Base-by-base conservation (phyloP, 2,797 vertebrate species). In the Clamator glandarius region DNA sequence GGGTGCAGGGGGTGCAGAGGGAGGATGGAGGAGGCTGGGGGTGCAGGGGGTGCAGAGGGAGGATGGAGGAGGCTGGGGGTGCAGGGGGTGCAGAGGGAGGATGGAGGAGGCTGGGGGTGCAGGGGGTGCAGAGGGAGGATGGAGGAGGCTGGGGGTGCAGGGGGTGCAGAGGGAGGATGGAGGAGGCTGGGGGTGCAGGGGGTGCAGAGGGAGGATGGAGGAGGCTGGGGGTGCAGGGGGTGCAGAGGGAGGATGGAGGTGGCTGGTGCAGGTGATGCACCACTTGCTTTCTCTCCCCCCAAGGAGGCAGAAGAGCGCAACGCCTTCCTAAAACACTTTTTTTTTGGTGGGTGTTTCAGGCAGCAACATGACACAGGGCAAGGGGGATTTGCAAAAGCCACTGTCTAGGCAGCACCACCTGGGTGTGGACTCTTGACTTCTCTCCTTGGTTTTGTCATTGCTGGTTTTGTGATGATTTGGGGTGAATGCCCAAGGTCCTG, bases 361-460 rank as follows among this genome's bases (percentile, higher is more conserved):
- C 83, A 90, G 50, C 31, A 25, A 33, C 1, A 3, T 1, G 3
- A 55, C 61, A 8, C 1, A 5, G 66, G 33, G n/a, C 48, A 19
- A 54, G 50, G 39, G 55, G 68, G 48, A 23, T 50, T 36, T 87
- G 59, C 33, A 66, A 46, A 73, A 79, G 36, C 13, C n/a, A 0
- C 16, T 20, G 19, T 9, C n/a, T 17, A 21, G 54, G 51, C 21
- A 42, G 11, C 64, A 41, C 1, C 1, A 1, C n/a, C 13, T 3
- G 20, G 51, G 18, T 67, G 28, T 3, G 42, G 66, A 9, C 42
- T 21, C 31, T 25, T 28, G 55, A 35, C 70, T 82, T 91, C 50
- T 77, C 35, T 63, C 54, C 62, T 78, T 52, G 31, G 13, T 75
- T 87, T 70, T 44, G 13, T 66, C 80, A 11, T 58, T 6, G 0